Percentiles rank a stretch among this genome's conserved stretches.
phyloP scores from a whole-genome alignment of 2,888 invertebrate genomes.

The Anorthoa munda region DNA sequence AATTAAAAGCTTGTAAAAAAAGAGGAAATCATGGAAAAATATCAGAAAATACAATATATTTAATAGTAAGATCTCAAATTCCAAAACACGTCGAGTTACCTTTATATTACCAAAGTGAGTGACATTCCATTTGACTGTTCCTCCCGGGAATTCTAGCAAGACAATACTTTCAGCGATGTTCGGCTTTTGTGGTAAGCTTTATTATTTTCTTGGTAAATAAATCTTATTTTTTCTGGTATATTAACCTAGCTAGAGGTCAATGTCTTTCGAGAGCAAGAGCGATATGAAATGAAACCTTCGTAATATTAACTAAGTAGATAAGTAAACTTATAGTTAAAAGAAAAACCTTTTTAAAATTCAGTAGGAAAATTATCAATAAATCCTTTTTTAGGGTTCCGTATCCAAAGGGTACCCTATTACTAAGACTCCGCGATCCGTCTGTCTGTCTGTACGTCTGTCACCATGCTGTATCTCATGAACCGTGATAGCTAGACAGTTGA shows the following conservation, averaged over 20 bases:
- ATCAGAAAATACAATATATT: constrained; percentile 27
- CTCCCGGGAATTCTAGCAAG: constrained; percentile 39
- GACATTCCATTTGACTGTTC: constrained; percentile 46
- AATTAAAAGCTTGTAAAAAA: no score
- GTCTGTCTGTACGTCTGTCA: no score
- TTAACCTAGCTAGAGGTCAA: not conserved
- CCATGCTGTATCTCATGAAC: no score
- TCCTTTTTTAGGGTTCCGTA: no score
- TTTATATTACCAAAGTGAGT: constrained; percentile 31
- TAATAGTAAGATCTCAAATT: not conserved
- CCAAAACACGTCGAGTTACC: constrained; percentile 5
- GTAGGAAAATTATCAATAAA: no score
- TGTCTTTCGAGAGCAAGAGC: not conserved
- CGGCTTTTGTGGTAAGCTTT: constrained; percentile 7
- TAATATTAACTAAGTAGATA: no score
- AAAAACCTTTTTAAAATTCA: no score
- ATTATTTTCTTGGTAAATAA: constrained; percentile 20
- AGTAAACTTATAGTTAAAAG: no score
- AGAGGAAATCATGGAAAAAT: constrained; percentile 1
- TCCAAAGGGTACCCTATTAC: no score
- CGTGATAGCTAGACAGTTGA: no score
- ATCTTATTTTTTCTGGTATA: constrained; percentile 3
- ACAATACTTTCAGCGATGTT: constrained; percentile 44
- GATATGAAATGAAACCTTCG: no score
- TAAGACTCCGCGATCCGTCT: no score